Conservation (phyloP, 2,797 vertebrate species). For the Parauchenoglanis punctatus region DNA sequence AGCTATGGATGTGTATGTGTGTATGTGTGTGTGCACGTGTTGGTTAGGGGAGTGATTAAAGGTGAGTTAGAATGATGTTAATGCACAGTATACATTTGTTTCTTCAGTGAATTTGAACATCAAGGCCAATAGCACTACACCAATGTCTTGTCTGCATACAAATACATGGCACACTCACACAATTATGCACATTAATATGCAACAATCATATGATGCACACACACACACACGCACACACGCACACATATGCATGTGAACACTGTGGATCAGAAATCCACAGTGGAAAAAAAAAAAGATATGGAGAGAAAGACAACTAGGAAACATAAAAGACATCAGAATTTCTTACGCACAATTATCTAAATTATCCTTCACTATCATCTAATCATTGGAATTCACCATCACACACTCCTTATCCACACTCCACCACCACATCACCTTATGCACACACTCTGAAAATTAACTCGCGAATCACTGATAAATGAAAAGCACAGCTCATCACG, state of each 20-base stretch:
- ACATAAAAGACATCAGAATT: conserved; percentile 20
- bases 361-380: neutral
- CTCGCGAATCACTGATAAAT: neutral
- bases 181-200: conserved; percentile 5
- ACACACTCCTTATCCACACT: neutral
- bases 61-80: neutral
- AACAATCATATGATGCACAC: neutral
- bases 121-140: neutral
- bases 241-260: neutral
- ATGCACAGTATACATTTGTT: neutral
- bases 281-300: neutral
- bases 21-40: conserved; percentile 7
- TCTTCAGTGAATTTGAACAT: neutral
- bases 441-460: neutral
- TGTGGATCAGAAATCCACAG: conserved; percentile 1
- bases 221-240: neutral
- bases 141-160: neutral
- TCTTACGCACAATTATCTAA: neutral
- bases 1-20: conserved; percentile 44
- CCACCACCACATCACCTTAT: no score
- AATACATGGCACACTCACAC: neutral
- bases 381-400: neutral
- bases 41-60: neutral
- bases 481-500: neutral
- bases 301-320: neutral